A percentile compares a stretch with the other conserved stretches of the same genome.
phyloP scores from a whole-genome alignment of 2,888 invertebrate genomes.

The Brachyptera risi region DNA sequence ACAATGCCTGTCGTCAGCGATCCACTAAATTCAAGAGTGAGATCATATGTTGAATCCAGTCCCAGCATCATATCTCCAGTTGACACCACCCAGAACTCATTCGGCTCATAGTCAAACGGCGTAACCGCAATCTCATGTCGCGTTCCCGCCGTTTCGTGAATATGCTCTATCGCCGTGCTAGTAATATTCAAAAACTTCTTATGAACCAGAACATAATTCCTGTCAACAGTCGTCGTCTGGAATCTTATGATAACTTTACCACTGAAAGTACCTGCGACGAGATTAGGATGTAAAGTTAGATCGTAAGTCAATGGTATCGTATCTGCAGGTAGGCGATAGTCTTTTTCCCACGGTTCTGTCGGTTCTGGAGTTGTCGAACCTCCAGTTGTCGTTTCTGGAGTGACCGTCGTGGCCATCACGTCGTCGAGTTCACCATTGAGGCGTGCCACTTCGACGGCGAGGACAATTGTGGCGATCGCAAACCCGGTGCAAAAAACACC shows the following conservation, averaged over 20 bases:
- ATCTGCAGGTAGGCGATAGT: conserved; percentile 54
- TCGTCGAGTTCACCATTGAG: conserved; percentile 30
- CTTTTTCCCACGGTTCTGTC: conserved; percentile 36
- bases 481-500: conserved; percentile 45
- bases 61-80: conserved; percentile 34
- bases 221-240: conserved; percentile 44
- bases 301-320: conserved; percentile 62
- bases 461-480: conserved; percentile 51
- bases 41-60: conserved; percentile 48
- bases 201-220: conserved; percentile 56
- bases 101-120: conserved; percentile 34
- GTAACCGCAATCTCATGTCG: conserved; percentile 46
- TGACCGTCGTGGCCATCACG: not conserved
- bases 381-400: not conserved
- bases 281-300: conserved; percentile 58
- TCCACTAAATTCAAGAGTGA: conserved; percentile 56
- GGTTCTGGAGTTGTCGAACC: conserved; percentile 6
- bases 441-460: conserved; percentile 46
- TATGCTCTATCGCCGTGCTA: conserved; percentile 41
- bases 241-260: conserved; percentile 56
- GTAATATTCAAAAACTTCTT: conserved; percentile 54
- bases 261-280: conserved; percentile 53
- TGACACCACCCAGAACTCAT: conserved; percentile 37
- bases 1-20: conserved; percentile 53
- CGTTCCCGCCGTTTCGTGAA: conserved; percentile 34